Conservation (phyloP, 2,797 vertebrate genomes). For the Harpagifer antarcticus region DNA sequence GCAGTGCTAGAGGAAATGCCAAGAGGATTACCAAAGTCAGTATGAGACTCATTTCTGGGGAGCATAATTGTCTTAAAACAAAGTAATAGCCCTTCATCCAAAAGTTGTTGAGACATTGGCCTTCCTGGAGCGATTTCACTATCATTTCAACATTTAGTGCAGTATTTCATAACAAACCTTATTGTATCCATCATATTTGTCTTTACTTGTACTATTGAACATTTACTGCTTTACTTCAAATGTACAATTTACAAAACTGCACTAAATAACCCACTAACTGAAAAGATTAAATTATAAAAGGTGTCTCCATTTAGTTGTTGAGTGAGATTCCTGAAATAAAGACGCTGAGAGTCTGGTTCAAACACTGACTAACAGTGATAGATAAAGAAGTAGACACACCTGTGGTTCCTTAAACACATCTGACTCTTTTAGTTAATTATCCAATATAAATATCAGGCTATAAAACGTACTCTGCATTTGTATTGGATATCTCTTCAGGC, state of each 20-base stretch:
- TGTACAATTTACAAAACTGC: neutral
- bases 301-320: neutral
- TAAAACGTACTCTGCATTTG: neutral
- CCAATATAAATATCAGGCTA: neutral
- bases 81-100: neutral
- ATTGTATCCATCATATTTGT: neutral
- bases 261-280: neutral
- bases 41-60: neutral
- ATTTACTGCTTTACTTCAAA: neutral
- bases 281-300: neutral
- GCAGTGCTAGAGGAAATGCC: neutral
- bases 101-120: neutral
- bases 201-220: neutral
- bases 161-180: neutral
- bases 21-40: neutral
- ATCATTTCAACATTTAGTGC: neutral
- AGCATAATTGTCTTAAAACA: neutral
- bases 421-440: constrained; percentile 7
- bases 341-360: neutral
- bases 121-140: neutral
- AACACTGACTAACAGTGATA: neutral
- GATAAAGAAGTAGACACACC: constrained; percentile 6
- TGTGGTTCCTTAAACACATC: neutral
- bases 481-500: neutral
- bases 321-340: neutral